phyloP scores from a whole-genome alignment of 1,140 invertebrate species.

The Babylonia areolata region DNA sequence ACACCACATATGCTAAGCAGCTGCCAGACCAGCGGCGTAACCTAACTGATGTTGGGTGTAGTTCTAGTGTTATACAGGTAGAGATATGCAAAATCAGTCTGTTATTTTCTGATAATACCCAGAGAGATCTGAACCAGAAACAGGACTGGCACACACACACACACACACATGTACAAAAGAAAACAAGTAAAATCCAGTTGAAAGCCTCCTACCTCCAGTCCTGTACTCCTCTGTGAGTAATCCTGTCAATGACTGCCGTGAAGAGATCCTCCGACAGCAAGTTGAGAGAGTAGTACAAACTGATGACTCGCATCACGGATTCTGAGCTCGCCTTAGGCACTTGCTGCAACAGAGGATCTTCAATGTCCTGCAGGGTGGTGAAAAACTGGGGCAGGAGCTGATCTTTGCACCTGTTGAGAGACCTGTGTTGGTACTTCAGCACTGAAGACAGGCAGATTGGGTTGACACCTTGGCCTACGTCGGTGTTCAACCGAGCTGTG shows the following conservation, averaged over 20 bases:
- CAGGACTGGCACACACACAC: too few species aligned
- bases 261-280: constrained; percentile 29
- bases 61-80: too few species aligned
- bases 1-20: too few species aligned
- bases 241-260: constrained; percentile 24
- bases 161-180: background rate
- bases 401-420: constrained; percentile 24
- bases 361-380: background rate
- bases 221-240: background rate
- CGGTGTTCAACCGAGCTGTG: background rate
- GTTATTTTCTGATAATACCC: too few species aligned
- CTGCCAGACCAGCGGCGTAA: too few species aligned
- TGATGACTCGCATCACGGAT: constrained; percentile 21
- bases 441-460: constrained; percentile 12
- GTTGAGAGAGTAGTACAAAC: constrained; percentile 20
- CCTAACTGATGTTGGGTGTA: too few species aligned
- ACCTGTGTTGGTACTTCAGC: constrained; percentile 22
- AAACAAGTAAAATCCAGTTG: background rate
- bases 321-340: background rate
- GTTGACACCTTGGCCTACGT: background rate
- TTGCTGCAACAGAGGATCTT: background rate
- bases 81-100: too few species aligned
- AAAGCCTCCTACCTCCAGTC: constrained; percentile 24
- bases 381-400: constrained; percentile 15
- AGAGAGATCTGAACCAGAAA: too few species aligned